phyloP scores from a whole-genome alignment of 2,113 vertebrate genomes.

The Erythrolamprus reginae region DNA sequence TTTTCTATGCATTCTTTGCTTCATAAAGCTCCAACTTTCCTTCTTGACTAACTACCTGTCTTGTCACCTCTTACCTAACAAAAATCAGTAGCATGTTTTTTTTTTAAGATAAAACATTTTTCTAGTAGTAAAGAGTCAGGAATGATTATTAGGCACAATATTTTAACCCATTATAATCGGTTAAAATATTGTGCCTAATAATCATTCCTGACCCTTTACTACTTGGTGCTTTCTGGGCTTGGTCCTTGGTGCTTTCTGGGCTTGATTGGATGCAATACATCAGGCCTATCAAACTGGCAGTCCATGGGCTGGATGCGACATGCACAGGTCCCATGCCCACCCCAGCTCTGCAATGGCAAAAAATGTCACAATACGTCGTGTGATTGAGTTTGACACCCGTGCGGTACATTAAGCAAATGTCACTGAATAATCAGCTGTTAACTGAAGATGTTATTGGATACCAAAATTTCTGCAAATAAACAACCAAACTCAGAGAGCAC shows the following conservation, averaged over 20 bases:
- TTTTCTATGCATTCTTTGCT: not conserved
- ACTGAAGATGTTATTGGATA: not conserved
- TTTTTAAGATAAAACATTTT: not conserved
- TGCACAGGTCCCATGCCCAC: too few relatives aligned
- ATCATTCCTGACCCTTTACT: too few relatives aligned
- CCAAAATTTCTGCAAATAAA: too few relatives aligned
- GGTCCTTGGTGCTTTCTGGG: not conserved
- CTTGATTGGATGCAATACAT: not conserved
- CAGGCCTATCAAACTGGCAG: too few relatives aligned
- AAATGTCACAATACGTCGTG: too few relatives aligned
- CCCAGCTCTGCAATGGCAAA: too few relatives aligned
- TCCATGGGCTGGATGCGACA: too few relatives aligned
- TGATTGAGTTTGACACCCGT: too few relatives aligned
- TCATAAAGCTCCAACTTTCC: not conserved
- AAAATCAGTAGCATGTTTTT: not conserved
- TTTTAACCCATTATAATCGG: not conserved
- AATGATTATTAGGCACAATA: not conserved
- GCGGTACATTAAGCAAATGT: not conserved
- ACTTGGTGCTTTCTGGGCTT: too few relatives aligned
- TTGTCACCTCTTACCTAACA: not conserved
- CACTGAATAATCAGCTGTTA: not conserved
- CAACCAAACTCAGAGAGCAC: too few relatives aligned
- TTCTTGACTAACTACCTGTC: not conserved
- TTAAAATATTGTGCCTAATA: too few relatives aligned
- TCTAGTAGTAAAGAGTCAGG: not conserved